A percentile compares a stretch with the other conserved stretches of the same genome.
Conservation (phyloP, 2,888 invertebrate species). For the Spilosoma lubricipeda region DNA sequence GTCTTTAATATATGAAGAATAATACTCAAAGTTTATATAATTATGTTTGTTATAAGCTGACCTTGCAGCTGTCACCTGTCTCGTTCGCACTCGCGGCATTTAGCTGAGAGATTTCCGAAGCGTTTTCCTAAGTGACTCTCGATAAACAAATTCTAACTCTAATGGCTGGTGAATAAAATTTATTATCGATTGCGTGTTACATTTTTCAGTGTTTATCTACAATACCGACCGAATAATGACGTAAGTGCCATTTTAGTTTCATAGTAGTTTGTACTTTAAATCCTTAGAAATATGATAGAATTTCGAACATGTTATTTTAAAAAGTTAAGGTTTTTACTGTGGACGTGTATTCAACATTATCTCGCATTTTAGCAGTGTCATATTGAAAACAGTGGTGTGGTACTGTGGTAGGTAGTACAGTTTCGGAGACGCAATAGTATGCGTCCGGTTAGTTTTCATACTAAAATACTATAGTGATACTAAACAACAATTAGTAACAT, state of each 20-base stretch:
- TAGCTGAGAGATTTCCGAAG: slow-evolving; percentile 70
- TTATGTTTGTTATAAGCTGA: slow-evolving; percentile 73
- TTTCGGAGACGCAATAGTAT: slow-evolving; percentile 44
- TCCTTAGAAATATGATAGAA: slow-evolving; percentile 26
- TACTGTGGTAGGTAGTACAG: too few relatives aligned
- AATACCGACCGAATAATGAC: slow-evolving; percentile 45
- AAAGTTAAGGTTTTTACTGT: slow-evolving; percentile 31
- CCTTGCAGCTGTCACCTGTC: slow-evolving; percentile 70
- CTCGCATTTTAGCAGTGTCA: slow-evolving; percentile 82
- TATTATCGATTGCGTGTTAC: slow-evolving; percentile 52
- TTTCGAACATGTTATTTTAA: slow-evolving; percentile 41
- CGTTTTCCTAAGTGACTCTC: slow-evolving; percentile 71
- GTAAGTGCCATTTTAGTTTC: slow-evolving; percentile 38
- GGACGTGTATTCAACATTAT: slow-evolving; percentile 65
- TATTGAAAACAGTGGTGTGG: slow-evolving; percentile 72
- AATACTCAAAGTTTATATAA: slow-evolving; percentile 47
- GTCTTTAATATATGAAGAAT: slow-evolving; percentile 50
- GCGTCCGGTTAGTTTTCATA: slow-evolving; percentile 25
- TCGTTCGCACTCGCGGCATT: slow-evolving; percentile 64
- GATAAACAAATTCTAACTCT: slow-evolving; percentile 56
- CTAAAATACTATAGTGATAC: slow-evolving; percentile 25
- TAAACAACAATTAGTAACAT: slow-evolving; percentile 14
- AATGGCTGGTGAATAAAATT: slow-evolving; percentile 48
- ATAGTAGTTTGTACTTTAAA: slow-evolving; percentile 48
- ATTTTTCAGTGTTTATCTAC: slow-evolving; percentile 79